A percentile compares a stretch with the other conserved stretches of the same genome.
phyloP scores from a whole-genome alignment of 2,797 vertebrate species.

The Erethizon dorsatum region DNA sequence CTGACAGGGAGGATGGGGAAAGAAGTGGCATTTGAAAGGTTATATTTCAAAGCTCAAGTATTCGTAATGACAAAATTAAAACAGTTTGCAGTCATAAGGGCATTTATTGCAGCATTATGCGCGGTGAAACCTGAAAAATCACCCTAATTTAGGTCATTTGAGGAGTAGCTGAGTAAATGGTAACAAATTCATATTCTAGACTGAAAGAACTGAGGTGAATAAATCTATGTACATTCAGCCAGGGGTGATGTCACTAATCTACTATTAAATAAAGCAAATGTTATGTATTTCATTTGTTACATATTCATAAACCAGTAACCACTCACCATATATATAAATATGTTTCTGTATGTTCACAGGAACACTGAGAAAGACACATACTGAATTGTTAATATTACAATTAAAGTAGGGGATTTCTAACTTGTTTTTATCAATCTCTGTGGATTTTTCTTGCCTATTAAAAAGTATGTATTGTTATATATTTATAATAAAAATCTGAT shows the following conservation, averaged over 20 bases:
- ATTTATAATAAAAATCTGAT: slow-evolving; percentile 17
- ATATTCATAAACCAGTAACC: neutral
- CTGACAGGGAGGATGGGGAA: neutral
- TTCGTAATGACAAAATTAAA: neutral
- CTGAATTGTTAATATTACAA: neutral
- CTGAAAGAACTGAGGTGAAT: neutral
- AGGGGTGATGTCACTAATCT: neutral
- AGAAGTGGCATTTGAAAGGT: neutral
- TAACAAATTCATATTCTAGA: neutral
- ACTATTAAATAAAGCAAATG: neutral
- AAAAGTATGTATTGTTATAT: neutral
- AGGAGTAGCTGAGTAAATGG: neutral
- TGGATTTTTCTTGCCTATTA: neutral
- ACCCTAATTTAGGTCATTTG: too few relatives aligned
- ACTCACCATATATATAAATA: neutral
- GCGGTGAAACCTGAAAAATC: neutral
- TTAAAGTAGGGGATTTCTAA: neutral
- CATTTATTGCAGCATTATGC: neutral
- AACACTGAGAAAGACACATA: neutral
- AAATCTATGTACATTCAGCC: neutral
- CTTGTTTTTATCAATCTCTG: neutral
- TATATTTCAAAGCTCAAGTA: neutral
- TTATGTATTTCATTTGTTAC: neutral
- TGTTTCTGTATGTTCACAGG: neutral
- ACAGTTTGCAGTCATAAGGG: neutral